phyloP scores from a whole-genome alignment of 2,888 invertebrate species.

The Phymatocera aterrima region DNA sequence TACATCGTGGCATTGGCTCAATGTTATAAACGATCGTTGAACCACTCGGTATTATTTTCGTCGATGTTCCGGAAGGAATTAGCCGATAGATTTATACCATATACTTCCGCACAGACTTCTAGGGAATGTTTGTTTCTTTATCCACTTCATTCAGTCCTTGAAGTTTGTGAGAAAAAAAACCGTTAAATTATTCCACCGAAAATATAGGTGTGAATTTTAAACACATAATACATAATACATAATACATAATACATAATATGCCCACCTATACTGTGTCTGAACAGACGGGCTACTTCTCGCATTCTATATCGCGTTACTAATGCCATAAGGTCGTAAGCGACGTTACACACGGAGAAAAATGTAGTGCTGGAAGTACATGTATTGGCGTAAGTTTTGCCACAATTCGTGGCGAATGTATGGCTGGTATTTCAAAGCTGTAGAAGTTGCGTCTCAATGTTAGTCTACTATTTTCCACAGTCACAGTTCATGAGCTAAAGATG shows the following conservation, averaged over 20 bases:
- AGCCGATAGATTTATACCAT: neutral
- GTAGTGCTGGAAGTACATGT: no score
- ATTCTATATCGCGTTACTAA: no score
- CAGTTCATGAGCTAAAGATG: no score
- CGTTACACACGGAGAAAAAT: no score
- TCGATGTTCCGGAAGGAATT: slow-evolving; percentile 18
- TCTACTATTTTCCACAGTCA: no score
- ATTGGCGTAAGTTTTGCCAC: no score
- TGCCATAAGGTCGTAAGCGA: no score
- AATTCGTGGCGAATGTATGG: no score
- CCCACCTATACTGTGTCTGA: neutral
- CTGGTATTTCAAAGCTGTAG: no score
- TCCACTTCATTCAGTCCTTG: neutral
- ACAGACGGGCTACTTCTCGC: neutral
- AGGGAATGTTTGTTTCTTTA: neutral
- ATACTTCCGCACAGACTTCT: neutral
- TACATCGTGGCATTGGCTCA: slow-evolving; percentile 13
- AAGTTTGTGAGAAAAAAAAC: neutral
- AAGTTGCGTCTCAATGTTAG: no score
- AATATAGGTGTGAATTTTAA: neutral
- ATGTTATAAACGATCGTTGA: slow-evolving; percentile 10
- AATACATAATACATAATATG: no score
- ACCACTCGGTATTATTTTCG: slow-evolving; percentile 1
- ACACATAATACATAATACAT: no score
- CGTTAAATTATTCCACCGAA: neutral